Percentiles rank a stretch among this genome's conserved stretches.
Evolutionary conservation across 1,140 invertebrate genomes (phyloP).

Genomic region (Eubasilissa regina): DNA sequence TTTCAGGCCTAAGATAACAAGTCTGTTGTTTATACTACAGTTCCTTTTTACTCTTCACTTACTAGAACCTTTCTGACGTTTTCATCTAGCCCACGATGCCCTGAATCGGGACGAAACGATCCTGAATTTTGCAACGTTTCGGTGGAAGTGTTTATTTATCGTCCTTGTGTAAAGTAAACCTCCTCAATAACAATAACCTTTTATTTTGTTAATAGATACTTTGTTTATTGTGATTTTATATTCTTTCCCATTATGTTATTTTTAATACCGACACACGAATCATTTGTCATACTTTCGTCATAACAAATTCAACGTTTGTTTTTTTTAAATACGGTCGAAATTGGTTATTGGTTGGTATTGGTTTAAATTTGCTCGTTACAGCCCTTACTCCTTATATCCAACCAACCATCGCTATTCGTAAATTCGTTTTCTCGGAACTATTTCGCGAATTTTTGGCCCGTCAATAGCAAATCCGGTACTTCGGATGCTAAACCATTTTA

Average conservation of each 20-base stretch:
- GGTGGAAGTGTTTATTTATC: slow-evolving; percentile 8
- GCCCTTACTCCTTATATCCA: too few species aligned
- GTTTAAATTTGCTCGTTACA: not conserved
- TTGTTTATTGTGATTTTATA: too few species aligned
- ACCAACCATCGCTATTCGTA: too few species aligned
- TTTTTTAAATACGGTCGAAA: not conserved
- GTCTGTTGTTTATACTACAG: slow-evolving; percentile 27
- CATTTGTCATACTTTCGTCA: not conserved
- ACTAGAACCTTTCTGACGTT: slow-evolving; percentile 9
- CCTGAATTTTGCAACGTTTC: not conserved
- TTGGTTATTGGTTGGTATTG: not conserved
- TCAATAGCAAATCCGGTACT: too few species aligned
- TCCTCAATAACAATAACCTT: too few species aligned
- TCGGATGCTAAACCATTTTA: too few species aligned
- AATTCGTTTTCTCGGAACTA: too few species aligned
- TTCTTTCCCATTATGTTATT: too few species aligned
- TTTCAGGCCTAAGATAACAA: slow-evolving; percentile 37
- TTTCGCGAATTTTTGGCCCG: too few species aligned
- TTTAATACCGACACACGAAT: too few species aligned
- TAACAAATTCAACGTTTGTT: not conserved
- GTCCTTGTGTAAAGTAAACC: too few species aligned
- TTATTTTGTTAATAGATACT: too few species aligned
- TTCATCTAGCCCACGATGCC: not conserved
- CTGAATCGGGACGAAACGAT: not conserved
- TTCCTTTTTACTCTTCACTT: slow-evolving; percentile 1